These are phyloP conservation scores for Parasteatoda tepidariorum DNA, from an alignment of 1,140 invertebrate species.

Conservation along the genomic window DNA sequence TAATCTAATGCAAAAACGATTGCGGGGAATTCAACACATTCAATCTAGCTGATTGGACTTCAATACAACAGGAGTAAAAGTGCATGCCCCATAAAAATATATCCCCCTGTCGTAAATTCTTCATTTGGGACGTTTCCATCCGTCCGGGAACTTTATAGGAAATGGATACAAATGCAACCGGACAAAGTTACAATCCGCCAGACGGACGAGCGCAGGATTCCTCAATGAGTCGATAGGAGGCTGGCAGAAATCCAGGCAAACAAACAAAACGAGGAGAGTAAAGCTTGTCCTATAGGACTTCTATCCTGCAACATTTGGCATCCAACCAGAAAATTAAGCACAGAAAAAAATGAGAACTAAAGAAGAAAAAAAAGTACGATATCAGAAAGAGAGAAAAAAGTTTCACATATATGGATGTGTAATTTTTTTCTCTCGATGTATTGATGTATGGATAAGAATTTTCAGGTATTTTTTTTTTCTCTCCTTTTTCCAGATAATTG, in stretches of 20 bases:
- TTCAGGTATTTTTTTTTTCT: not conserved
- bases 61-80: not conserved
- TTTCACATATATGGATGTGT: conserved; percentile 13
- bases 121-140: not conserved
- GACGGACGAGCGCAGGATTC: not conserved
- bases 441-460: not conserved
- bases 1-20: too few relatives aligned
- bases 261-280: not conserved
- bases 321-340: conserved; percentile 25
- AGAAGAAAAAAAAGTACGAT: not conserved
- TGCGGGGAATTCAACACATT: too few relatives aligned
- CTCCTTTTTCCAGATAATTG: not conserved
- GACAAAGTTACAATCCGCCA: not conserved
- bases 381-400: conserved; percentile 1
- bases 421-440: not conserved
- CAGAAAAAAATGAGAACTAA: not conserved
- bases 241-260: conserved; percentile 38
- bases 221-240: conserved; percentile 12
- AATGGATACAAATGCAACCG: not conserved
- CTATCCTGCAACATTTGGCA: conserved; percentile 8
- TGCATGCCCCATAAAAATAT: not conserved
- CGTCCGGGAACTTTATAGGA: not conserved
- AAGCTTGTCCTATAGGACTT: not conserved
- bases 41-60: too few relatives aligned
- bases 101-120: not conserved